A percentile compares a stretch with the other conserved stretches of the same genome.
These are phyloP conservation scores for Poecile montanus DNA, from an alignment of 2,797 vertebrate species.

Conservation along the genomic window DNA sequence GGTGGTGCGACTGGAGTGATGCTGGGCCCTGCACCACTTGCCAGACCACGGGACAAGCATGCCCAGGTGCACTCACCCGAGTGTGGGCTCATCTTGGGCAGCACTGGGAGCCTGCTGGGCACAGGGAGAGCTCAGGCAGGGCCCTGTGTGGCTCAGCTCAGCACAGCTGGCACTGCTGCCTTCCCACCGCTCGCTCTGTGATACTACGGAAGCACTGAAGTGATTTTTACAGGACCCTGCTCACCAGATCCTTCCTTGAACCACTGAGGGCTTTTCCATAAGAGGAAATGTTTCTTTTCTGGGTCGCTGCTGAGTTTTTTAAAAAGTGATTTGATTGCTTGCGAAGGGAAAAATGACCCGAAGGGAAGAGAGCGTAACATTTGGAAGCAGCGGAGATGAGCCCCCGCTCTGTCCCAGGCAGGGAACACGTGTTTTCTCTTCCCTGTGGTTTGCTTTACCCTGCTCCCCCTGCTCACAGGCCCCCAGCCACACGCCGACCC, in stretches of 20 bases:
- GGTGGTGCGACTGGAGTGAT: neutral
- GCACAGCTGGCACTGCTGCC: rapidly evolving
- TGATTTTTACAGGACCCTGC: slow-evolving; percentile 6
- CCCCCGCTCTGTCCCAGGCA: neutral
- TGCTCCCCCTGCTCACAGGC: rapidly evolving
- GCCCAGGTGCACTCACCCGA: rapidly evolving
- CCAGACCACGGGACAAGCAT: rapidly evolving
- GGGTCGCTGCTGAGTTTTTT: slow-evolving; percentile 44
- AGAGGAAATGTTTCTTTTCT: slow-evolving; percentile 66
- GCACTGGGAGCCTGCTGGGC: neutral
- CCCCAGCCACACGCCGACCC: rapidly evolving
- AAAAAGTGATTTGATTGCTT: slow-evolving; percentile 46
- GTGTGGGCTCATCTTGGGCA: rapidly evolving
- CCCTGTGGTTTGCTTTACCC: neutral
- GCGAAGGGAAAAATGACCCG: slow-evolving; percentile 29
- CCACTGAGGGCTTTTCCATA: slow-evolving; percentile 42
- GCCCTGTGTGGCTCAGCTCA: neutral
- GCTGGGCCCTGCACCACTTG: neutral
- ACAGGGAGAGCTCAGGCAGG: rapidly evolving
- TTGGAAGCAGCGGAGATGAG: slow-evolving; percentile 26
- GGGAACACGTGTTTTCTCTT: slow-evolving; percentile 38
- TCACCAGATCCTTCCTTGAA: slow-evolving; percentile 5
- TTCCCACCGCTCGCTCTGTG: rapidly evolving
- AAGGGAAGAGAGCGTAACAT: neutral
- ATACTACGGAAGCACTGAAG: neutral